Conservation (phyloP, 2,113 vertebrate genomes). For the Furnarius figulus region DNA sequence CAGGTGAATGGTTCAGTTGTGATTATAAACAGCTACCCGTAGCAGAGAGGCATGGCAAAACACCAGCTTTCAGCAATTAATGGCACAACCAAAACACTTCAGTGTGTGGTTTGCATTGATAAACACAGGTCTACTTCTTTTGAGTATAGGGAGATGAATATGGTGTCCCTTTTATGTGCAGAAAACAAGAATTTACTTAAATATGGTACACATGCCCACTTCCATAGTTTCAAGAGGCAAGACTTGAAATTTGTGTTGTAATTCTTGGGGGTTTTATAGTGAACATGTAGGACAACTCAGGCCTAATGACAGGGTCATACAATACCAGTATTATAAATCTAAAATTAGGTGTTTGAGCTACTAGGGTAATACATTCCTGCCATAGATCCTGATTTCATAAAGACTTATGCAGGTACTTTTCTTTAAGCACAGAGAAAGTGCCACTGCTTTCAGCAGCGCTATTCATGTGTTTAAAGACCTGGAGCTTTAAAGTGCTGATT, state of each 20-base stretch:
- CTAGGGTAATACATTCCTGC: not conserved
- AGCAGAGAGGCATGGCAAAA: not conserved
- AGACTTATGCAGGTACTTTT: not conserved
- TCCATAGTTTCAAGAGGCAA: not conserved
- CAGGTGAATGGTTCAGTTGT: not conserved
- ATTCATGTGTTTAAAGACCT: conserved; percentile 29
- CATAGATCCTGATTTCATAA: not conserved
- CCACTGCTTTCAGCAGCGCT: not conserved
- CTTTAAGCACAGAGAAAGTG: not conserved
- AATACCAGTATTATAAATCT: not conserved
- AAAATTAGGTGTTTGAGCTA: not conserved
- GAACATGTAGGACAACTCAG: not conserved
- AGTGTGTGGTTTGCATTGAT: not conserved
- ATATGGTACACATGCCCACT: not conserved
- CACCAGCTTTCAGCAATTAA: not conserved
- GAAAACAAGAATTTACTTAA: not conserved
- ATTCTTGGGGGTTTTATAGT: not conserved
- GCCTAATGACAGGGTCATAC: not conserved
- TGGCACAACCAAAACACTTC: not conserved
- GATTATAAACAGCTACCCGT: not conserved
- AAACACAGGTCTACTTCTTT: not conserved
- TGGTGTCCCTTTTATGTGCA: fast-evolving
- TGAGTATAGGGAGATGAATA: not conserved
- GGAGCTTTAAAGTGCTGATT: not conserved
- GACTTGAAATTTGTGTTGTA: not conserved